Conservation (phyloP, 2,888 invertebrate species). For the Ophion costatus region DNA sequence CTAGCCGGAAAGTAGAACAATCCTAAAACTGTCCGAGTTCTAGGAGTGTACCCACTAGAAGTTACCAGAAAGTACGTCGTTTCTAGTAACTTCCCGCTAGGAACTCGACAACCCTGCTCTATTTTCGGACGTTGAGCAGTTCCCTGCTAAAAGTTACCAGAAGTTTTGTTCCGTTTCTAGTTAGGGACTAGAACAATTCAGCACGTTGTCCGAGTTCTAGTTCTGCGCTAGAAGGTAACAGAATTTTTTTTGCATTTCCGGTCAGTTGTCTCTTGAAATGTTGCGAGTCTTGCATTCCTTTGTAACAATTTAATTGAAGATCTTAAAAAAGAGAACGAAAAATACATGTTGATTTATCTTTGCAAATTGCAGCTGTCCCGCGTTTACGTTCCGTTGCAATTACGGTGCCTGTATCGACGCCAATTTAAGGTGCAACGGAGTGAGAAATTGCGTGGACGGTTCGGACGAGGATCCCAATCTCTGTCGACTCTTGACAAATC, state of each 20-base stretch:
- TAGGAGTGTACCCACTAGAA: neutral
- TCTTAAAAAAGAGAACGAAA: neutral
- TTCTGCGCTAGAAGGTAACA: neutral
- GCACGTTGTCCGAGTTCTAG: neutral
- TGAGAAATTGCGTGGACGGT: constrained; percentile 81
- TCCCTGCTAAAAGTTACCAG: too few relatives aligned
- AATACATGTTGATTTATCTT: neutral
- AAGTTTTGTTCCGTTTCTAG: too few relatives aligned
- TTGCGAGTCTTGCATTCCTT: too few relatives aligned
- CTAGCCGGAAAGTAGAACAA: too few relatives aligned
- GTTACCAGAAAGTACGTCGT: too few relatives aligned
- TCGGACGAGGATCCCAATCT: constrained; percentile 80
- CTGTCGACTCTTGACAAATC: constrained; percentile 62
- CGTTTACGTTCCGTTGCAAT: constrained; percentile 79
- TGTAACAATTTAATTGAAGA: too few relatives aligned
- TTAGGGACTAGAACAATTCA: neutral
- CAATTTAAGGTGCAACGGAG: constrained; percentile 78
- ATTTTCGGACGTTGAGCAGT: too few relatives aligned
- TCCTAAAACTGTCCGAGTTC: too few relatives aligned
- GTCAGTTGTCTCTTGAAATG: too few relatives aligned
- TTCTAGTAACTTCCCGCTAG: too few relatives aligned
- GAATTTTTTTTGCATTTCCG: neutral
- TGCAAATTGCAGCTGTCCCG: constrained; percentile 76
- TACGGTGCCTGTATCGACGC: constrained; percentile 83
- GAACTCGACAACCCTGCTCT: too few relatives aligned